Conservation (phyloP, 2,113 vertebrate species). For the Cyprinus carpio region DNA sequence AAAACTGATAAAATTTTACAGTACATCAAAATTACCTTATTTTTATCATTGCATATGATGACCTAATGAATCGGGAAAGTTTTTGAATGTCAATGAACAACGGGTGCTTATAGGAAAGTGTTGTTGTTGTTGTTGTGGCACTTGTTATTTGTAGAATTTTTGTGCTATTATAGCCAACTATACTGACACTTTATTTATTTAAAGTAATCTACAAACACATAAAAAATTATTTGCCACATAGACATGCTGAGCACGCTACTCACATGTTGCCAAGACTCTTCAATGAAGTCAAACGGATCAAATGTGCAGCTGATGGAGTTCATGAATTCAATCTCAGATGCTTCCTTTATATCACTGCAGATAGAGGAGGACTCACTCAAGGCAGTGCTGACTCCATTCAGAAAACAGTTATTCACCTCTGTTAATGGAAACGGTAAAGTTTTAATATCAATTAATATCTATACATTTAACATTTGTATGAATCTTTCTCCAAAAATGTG, state of each 20-base stretch:
- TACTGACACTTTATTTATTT: too few species aligned
- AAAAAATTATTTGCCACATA: neutral
- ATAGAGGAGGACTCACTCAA: slow-evolving; percentile 71
- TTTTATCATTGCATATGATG: neutral
- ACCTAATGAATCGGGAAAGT: neutral
- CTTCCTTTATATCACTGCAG: slow-evolving; percentile 70
- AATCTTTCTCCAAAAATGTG: neutral
- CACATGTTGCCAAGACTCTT: slow-evolving; percentile 55
- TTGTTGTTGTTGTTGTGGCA: neutral
- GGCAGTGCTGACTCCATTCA: slow-evolving; percentile 59
- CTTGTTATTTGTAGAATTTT: neutral
- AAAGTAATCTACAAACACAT: neutral
- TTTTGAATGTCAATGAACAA: neutral
- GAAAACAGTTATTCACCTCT: slow-evolving; percentile 60
- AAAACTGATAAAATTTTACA: neutral
- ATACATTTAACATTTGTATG: slow-evolving; percentile 5
- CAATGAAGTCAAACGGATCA: slow-evolving; percentile 43
- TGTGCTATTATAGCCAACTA: neutral
- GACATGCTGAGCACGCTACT: slow-evolving; percentile 14
- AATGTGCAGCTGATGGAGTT: slow-evolving; percentile 56
- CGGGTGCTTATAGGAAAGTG: neutral
- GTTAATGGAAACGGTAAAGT: slow-evolving; percentile 41
- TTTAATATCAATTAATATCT: neutral
- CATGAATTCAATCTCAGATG: slow-evolving; percentile 48
- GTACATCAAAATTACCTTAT: neutral